A percentile compares a stretch with the other conserved stretches of the same genome.
Evolutionary conservation across 2,888 invertebrate species (phyloP).

Genomic region (Chironomus tentans): DNA sequence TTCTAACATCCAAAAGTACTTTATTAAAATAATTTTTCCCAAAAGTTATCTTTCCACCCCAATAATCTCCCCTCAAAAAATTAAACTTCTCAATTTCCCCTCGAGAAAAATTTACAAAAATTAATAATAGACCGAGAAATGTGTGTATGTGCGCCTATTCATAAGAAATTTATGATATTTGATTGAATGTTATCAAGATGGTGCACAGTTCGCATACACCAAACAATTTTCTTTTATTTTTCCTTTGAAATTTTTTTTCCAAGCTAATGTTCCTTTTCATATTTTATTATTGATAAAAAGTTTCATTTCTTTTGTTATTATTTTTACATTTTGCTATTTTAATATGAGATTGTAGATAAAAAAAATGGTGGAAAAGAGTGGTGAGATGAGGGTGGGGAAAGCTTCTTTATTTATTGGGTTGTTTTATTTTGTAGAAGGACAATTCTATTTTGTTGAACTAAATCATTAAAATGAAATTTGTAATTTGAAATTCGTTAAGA

Average conservation of each 20-base stretch:
- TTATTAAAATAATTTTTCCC: no score
- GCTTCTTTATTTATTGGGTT: background rate
- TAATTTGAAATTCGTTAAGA: background rate
- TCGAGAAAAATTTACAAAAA: no score
- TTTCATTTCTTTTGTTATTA: no score
- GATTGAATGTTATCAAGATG: conserved; percentile 14
- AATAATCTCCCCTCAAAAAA: no score
- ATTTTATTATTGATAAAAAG: no score
- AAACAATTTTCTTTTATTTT: background rate
- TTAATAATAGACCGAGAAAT: background rate
- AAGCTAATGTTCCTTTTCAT: background rate
- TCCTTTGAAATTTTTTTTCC: background rate
- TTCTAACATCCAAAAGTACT: no score
- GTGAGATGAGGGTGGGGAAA: background rate
- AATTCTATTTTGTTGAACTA: background rate
- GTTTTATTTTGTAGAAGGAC: background rate
- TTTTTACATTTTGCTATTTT: no score
- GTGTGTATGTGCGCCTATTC: background rate
- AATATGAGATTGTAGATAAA: no score
- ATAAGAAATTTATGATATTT: conserved; percentile 14
- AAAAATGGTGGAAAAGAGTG: background rate
- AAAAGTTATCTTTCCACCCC: no score
- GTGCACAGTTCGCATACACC: background rate
- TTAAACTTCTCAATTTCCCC: no score
- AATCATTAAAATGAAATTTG: background rate